These are phyloP conservation scores for Rugalucina vietnamica DNA, from an alignment of 2,888 invertebrate species.

Conservation along the genomic window DNA sequence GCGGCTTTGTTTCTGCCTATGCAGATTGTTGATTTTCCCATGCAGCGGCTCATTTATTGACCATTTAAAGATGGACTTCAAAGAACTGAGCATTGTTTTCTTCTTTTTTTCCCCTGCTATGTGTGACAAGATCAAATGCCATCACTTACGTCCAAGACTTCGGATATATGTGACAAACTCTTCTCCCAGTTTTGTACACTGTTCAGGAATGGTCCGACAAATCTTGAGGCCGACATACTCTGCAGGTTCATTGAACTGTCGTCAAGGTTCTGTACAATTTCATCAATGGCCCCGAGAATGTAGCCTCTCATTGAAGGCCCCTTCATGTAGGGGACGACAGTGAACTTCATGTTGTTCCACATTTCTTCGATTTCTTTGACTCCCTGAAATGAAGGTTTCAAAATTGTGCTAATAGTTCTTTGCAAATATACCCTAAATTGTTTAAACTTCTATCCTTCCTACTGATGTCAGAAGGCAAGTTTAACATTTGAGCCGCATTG, in stretches of 20 bases:
- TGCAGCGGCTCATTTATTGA: no score
- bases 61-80: no score
- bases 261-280: slow-evolving; percentile 92
- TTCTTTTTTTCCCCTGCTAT: no score
- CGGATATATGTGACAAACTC: slow-evolving; percentile 90
- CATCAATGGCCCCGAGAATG: slow-evolving; percentile 92
- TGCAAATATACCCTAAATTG: no score
- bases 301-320: slow-evolving; percentile 91
- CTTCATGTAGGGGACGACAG: slow-evolving; percentile 84
- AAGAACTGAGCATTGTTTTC: no score
- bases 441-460: no score
- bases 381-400: slow-evolving; percentile 85
- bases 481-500: no score
- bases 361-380: slow-evolving; percentile 91
- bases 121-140: no score
- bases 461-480: no score
- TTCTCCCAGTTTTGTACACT: slow-evolving; percentile 95
- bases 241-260: slow-evolving; percentile 96
- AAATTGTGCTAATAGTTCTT: no score
- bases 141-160: slow-evolving; percentile 90
- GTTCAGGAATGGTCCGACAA: slow-evolving; percentile 93
- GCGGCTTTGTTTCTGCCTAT: no score
- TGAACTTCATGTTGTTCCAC: slow-evolving; percentile 85
- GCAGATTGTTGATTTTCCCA: no score
- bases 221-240: slow-evolving; percentile 90